phyloP scores from a whole-genome alignment of 2,113 vertebrate genomes.

The Nothobranchius furzeri region DNA sequence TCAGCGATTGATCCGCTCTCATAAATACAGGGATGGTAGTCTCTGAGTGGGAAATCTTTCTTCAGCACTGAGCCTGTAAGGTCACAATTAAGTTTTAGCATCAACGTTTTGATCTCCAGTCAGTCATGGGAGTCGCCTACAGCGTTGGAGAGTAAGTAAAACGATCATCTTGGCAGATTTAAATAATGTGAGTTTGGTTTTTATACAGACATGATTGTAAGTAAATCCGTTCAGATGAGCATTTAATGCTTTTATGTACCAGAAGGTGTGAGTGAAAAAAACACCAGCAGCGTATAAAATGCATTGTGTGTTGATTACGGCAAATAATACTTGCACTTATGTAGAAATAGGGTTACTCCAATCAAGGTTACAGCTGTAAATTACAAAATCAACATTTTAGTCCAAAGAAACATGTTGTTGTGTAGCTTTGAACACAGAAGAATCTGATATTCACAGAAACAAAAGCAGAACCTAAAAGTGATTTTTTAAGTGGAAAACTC shows the following conservation, averaged over 20 bases:
- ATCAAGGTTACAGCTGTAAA: too few species aligned
- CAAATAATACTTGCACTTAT: too few species aligned
- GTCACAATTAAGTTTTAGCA: neutral
- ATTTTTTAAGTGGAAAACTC: neutral
- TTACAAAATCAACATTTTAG: too few species aligned
- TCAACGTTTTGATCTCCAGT: conserved; percentile 8
- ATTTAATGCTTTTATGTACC: too few species aligned
- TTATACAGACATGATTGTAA: too few species aligned
- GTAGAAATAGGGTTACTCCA: too few species aligned
- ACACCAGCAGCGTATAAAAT: too few species aligned
- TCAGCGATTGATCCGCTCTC: conserved; percentile 46
- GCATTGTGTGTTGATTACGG: too few species aligned
- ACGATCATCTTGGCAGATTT: neutral
- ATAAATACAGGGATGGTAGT: conserved; percentile 52
- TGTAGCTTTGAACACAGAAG: neutral
- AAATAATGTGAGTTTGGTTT: neutral
- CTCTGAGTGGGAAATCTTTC: conserved; percentile 37
- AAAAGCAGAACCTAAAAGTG: neutral
- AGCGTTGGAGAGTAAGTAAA: conserved; percentile 83
- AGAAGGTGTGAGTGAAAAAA: too few species aligned
- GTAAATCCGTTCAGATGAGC: too few species aligned
- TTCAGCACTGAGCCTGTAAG: conserved; percentile 28
- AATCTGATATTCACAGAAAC: neutral
- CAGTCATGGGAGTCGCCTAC: conserved; percentile 79
- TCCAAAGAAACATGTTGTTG: too few species aligned